A percentile compares a stretch with the other conserved stretches of the same genome.
Conservation (phyloP, 2,888 invertebrate species). For the Rhagonycha fulva region DNA sequence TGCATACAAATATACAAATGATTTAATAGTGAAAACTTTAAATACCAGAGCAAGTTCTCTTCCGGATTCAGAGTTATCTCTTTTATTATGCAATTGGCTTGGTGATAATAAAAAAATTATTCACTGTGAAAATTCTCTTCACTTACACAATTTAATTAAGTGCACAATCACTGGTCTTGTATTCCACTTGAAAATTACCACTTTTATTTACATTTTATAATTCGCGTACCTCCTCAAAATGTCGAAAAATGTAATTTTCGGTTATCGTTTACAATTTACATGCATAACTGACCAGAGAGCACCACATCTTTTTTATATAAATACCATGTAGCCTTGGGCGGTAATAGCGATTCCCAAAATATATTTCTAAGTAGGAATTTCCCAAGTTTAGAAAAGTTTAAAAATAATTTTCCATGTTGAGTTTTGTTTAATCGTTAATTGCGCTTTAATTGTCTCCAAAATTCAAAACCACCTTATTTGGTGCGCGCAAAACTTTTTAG, state of each 20-base stretch:
- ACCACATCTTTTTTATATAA: slow-evolving; percentile 1
- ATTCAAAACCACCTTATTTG: neutral
- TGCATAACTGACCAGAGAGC: neutral
- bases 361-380: slow-evolving; percentile 4
- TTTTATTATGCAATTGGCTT: neutral
- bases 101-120: neutral
- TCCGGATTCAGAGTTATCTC: neutral
- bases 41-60: neutral
- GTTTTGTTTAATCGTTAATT: neutral
- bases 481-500: neutral
- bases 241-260: neutral
- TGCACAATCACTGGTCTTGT: neutral
- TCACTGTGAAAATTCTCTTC: neutral
- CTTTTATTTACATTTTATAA: neutral
- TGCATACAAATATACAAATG: neutral
- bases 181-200: neutral
- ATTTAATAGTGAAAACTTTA: neutral
- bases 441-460: neutral
- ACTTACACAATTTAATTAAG: neutral
- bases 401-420: neutral
- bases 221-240: neutral
- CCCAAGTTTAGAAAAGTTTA: slow-evolving; percentile 1
- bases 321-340: slow-evolving; percentile 5
- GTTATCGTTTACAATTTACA: neutral
- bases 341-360: slow-evolving; percentile 3